Evolutionary conservation across 2,888 invertebrate genomes (phyloP).

Genomic region (Agrochola circellaris): DNA sequence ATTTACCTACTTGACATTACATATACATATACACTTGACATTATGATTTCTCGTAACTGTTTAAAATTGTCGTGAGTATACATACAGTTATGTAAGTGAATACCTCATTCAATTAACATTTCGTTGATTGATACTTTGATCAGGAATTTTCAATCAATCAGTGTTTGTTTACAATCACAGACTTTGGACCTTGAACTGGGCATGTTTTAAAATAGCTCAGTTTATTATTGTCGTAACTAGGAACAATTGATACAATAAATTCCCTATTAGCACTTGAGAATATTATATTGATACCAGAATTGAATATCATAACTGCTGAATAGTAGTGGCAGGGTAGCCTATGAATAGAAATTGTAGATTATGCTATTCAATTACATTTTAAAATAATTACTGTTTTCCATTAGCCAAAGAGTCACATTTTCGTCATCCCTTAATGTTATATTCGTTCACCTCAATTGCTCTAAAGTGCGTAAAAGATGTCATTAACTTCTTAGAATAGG

Average conservation of each 20-base stretch:
- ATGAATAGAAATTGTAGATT: too few relatives aligned
- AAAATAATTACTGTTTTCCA: too few relatives aligned
- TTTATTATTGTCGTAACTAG: conserved; percentile 25
- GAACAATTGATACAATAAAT: conserved; percentile 50
- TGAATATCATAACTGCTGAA: conserved; percentile 1
- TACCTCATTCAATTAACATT: neutral
- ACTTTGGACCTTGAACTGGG: conserved; percentile 37
- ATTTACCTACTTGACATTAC: conserved; percentile 19
- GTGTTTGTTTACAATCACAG: conserved; percentile 38
- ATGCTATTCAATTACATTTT: too few relatives aligned
- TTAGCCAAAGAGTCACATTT: too few relatives aligned
- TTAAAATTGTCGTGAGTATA: conserved; percentile 1
- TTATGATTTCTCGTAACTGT: conserved; percentile 34
- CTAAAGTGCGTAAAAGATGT: neutral
- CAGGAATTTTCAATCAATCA: conserved; percentile 32
- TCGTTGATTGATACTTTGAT: conserved; percentile 18
- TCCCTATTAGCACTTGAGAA: conserved; percentile 2
- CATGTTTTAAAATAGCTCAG: conserved; percentile 48
- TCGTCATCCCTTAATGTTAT: neutral
- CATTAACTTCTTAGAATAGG: neutral
- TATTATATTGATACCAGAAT: conserved; percentile 29
- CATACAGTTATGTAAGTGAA: neutral
- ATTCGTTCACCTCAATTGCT: neutral
- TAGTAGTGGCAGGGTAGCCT: neutral
- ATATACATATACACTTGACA: too few relatives aligned